A percentile compares a stretch with the other conserved stretches of the same genome.
These are phyloP conservation scores for Philotrypesis tridentata DNA, from an alignment of 1,140 invertebrate species.

Conservation along the genomic window DNA sequence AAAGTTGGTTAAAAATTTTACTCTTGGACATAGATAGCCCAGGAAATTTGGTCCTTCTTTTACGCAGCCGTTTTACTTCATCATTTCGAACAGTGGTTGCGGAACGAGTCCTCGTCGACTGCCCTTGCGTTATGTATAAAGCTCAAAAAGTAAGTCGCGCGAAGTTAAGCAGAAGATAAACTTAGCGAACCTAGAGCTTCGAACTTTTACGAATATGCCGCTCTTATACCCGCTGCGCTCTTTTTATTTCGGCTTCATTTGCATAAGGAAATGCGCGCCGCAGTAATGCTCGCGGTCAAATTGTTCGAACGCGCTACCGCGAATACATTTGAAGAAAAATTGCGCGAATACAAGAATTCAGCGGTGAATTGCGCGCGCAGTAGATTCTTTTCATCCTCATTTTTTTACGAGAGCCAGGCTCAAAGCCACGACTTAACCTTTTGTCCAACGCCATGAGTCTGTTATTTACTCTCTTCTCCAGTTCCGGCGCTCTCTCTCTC, in stretches of 20 bases:
- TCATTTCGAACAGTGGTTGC: not conserved
- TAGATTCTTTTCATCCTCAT: not conserved
- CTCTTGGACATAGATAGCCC: not conserved
- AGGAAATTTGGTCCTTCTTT: not conserved
- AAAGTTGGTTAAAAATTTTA: not conserved
- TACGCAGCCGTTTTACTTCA: not conserved
- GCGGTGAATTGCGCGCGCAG: no score
- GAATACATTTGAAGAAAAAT: no score
- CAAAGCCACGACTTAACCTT: no score
- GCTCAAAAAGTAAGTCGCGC: no score
- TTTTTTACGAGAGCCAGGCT: not conserved
- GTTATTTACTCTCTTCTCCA: not conserved
- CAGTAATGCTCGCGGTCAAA: no score
- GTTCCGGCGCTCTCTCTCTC: no score
- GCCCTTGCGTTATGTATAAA: not conserved
- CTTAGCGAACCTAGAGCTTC: not conserved
- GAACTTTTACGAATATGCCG: not conserved
- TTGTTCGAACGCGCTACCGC: no score
- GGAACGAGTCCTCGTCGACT: not conserved
- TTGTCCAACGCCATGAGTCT: not conserved
- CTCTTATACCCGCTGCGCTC: no score
- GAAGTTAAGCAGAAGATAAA: no score
- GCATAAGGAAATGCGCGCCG: no score
- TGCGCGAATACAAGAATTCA: no score
- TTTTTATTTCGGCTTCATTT: no score